Evolutionary conservation across 2,113 vertebrate genomes (phyloP).

Genomic region (Bubo bubo): DNA sequence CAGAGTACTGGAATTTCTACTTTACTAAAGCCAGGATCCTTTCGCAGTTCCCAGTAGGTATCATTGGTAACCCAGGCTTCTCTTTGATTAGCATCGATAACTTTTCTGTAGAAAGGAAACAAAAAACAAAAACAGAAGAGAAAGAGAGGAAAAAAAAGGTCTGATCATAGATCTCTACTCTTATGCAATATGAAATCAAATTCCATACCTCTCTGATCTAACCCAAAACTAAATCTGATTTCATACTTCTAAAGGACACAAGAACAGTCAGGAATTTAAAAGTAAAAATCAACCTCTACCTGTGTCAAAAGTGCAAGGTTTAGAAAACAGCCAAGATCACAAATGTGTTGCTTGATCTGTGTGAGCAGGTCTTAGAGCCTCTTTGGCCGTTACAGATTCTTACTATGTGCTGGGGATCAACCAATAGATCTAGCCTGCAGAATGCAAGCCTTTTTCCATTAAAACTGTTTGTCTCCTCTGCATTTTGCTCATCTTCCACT

Average conservation of each 20-base stretch:
- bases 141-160: background rate
- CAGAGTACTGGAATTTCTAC: constrained; percentile 90
- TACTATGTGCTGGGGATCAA: background rate
- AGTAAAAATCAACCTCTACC: background rate
- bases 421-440: background rate
- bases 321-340: background rate
- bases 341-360: background rate
- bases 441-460: background rate
- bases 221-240: background rate
- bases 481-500: background rate
- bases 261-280: background rate
- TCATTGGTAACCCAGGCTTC: constrained; percentile 97
- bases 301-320: background rate
- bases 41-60: constrained; percentile 96
- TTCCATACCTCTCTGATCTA: background rate
- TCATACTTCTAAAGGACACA: background rate
- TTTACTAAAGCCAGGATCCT: constrained; percentile 96
- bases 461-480: background rate
- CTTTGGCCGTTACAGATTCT: background rate
- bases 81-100: constrained; percentile 90
- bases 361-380: background rate
- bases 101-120: constrained; percentile 82
- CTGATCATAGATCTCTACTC: background rate
- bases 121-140: background rate
- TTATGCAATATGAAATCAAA: background rate